These are phyloP conservation scores for Tetragnatha versicolor DNA, from an alignment of 1,140 invertebrate species.

Conservation along the genomic window DNA sequence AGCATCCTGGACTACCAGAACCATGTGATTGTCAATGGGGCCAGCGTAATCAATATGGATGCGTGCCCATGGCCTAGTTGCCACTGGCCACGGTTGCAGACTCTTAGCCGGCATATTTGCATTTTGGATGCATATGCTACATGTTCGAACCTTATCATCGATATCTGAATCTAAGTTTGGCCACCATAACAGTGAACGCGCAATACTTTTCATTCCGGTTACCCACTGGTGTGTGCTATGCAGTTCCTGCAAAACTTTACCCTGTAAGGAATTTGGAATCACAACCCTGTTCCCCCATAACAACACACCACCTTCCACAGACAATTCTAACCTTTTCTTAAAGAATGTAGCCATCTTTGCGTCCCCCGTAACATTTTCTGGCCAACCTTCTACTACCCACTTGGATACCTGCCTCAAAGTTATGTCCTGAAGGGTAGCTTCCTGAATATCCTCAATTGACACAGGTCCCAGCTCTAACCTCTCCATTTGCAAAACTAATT, in stretches of 20 bases:
- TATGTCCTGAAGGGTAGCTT: neutral
- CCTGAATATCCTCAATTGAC: neutral
- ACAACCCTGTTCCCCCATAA: slow-evolving; percentile 6
- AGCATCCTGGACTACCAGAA: slow-evolving; percentile 4
- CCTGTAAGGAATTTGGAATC: slow-evolving; percentile 56
- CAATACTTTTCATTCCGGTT: slow-evolving; percentile 60
- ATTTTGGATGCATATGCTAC: neutral
- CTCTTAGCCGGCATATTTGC: neutral
- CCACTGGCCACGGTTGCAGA: slow-evolving; percentile 11
- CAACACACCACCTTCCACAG: neutral
- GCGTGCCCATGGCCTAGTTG: slow-evolving; percentile 56
- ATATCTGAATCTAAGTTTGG: slow-evolving; percentile 5
- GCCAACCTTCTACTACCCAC: neutral
- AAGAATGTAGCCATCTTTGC: neutral
- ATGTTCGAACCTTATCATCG: neutral
- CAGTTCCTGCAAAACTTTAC: slow-evolving; percentile 57
- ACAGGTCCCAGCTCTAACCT: neutral
- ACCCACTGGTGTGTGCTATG: slow-evolving; percentile 60
- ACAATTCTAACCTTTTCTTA: neutral
- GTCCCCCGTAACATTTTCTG: neutral
- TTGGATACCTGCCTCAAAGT: neutral
- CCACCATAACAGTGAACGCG: slow-evolving; percentile 2
- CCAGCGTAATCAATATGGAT: neutral
- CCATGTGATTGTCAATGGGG: slow-evolving; percentile 1
- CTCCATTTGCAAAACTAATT: neutral